Evolutionary conservation across 1,140 invertebrate genomes (phyloP).

Genomic region (Microvelia longipes): DNA sequence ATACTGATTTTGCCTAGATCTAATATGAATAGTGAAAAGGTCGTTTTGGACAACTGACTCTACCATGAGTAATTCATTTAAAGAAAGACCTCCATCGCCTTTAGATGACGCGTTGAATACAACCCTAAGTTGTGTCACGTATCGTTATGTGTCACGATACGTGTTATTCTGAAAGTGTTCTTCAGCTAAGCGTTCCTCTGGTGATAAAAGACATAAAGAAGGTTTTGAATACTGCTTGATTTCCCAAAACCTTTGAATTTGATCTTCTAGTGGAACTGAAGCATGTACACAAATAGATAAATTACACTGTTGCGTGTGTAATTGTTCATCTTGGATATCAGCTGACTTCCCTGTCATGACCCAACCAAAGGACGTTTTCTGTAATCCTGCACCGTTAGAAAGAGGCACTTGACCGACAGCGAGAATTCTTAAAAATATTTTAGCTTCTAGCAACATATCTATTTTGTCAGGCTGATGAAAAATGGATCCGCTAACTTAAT

Average conservation of each 20-base stretch:
- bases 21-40: neutral
- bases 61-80: neutral
- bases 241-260: neutral
- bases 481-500: neutral
- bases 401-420: neutral
- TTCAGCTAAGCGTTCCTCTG: neutral
- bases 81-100: neutral
- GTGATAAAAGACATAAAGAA: neutral
- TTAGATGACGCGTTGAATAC: neutral
- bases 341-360: neutral
- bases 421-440: neutral
- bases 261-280: neutral
- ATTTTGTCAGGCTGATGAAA: neutral
- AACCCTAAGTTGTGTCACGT: neutral
- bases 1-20: neutral
- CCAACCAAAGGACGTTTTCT: neutral
- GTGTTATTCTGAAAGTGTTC: neutral
- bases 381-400: neutral
- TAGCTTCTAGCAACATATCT: neutral
- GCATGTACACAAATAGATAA: neutral
- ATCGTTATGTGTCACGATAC: neutral
- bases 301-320: neutral
- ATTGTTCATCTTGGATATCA: neutral
- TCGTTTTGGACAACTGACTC: neutral
- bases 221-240: neutral